phyloP scores from a whole-genome alignment of 2,888 invertebrate genomes.

The Dromius quadrimaculatus region DNA sequence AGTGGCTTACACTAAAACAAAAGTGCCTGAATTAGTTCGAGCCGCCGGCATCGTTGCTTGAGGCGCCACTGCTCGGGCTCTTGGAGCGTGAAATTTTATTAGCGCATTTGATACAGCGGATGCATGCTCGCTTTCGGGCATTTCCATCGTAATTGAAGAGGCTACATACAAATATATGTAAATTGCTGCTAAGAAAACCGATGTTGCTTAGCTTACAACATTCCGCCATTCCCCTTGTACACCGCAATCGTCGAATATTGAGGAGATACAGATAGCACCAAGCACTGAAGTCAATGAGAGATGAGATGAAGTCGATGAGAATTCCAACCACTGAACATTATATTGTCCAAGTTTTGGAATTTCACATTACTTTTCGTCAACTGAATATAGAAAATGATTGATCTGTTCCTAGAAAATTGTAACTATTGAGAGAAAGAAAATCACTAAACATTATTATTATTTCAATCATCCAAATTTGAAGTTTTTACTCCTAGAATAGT shows the following conservation, averaged over 20 bases:
- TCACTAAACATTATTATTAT: too few relatives aligned
- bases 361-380: too few relatives aligned
- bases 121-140: conserved; percentile 37
- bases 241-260: conserved; percentile 3
- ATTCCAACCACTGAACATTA: too few relatives aligned
- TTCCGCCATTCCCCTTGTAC: neutral
- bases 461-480: too few relatives aligned
- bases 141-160: conserved; percentile 42
- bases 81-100: conserved; percentile 41
- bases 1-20: neutral
- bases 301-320: too few relatives aligned
- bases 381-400: too few relatives aligned
- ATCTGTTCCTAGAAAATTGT: too few relatives aligned
- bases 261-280: neutral
- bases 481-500: too few relatives aligned
- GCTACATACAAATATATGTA: conserved; percentile 38
- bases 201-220: neutral
- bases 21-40: conserved; percentile 2
- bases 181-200: conserved; percentile 39
- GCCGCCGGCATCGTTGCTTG: neutral
- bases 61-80: neutral
- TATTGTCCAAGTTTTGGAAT: too few relatives aligned
- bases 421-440: too few relatives aligned
- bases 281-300: too few relatives aligned
- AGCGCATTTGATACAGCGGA: conserved; percentile 36